Evolutionary conservation across 2,113 vertebrate species (phyloP).

Genomic region (Leptodactylus fuscus): DNA sequence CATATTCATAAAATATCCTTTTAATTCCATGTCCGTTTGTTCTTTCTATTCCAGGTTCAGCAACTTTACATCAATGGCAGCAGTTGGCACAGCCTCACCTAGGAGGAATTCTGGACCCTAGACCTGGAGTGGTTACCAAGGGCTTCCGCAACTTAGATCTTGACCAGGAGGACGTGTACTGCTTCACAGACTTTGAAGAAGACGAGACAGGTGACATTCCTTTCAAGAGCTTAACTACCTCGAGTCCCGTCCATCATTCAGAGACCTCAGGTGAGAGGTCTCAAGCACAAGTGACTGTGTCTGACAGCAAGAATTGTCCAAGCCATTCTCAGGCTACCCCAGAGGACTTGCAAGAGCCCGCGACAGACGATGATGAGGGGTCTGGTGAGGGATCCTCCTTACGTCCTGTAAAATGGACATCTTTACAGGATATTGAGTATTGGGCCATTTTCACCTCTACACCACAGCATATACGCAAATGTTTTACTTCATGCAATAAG

Average conservation of each 20-base stretch:
- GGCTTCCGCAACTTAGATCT: slow-evolving; percentile 90
- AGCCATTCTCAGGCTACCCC: slow-evolving; percentile 81
- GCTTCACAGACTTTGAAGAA: slow-evolving; percentile 94
- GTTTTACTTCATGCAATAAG: slow-evolving; percentile 66
- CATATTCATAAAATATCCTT: too few relatives aligned
- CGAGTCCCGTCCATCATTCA: slow-evolving; percentile 77
- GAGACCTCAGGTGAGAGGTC: slow-evolving; percentile 85
- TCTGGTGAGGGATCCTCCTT: slow-evolving; percentile 94
- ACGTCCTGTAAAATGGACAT: slow-evolving; percentile 77
- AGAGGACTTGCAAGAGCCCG: slow-evolving; percentile 82
- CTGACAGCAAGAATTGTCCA: slow-evolving; percentile 78
- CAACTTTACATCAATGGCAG: slow-evolving; percentile 98
- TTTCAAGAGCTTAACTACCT: slow-evolving; percentile 82
- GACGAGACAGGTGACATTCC: slow-evolving; percentile 89
- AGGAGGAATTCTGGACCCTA: slow-evolving; percentile 90
- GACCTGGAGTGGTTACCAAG: slow-evolving; percentile 96
- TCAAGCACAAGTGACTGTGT: slow-evolving; percentile 79
- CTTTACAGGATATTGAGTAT: slow-evolving; percentile 74
- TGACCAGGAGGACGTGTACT: slow-evolving; percentile 91
- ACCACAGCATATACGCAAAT: slow-evolving; percentile 75
- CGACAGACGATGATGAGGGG: slow-evolving; percentile 80
- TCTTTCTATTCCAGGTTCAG: slow-evolving; percentile 81
- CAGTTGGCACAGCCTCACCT: slow-evolving; percentile 96
- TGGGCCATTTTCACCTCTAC: slow-evolving; percentile 78
- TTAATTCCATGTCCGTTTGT: background rate